Conservation (phyloP, 2,797 vertebrate species). For the Toxotes lorentzi region DNA sequence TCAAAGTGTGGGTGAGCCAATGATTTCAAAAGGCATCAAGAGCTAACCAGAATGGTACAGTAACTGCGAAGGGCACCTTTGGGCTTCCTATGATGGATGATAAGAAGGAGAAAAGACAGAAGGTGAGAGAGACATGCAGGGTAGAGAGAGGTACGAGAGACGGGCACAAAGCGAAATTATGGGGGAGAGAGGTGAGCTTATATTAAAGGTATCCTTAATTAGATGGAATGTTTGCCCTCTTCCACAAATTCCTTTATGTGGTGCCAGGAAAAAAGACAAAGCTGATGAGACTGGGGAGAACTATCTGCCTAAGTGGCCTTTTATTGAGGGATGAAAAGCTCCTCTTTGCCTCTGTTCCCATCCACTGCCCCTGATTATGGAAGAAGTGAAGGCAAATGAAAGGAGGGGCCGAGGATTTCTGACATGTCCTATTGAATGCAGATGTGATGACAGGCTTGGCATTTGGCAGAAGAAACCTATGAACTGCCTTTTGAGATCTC, state of each 20-base stretch:
- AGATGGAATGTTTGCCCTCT: slow-evolving; percentile 80
- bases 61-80: slow-evolving; percentile 81
- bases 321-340: slow-evolving; percentile 85
- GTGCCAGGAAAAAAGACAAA: slow-evolving; percentile 73
- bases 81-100: slow-evolving; percentile 78
- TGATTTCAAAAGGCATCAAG: slow-evolving; percentile 78
- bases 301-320: slow-evolving; percentile 84
- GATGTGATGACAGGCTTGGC: slow-evolving; percentile 62
- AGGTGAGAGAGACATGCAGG: slow-evolving; percentile 21
- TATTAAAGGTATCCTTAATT: slow-evolving; percentile 81
- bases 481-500: slow-evolving; percentile 28
- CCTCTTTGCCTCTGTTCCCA: slow-evolving; percentile 75
- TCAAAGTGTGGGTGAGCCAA: slow-evolving; percentile 77
- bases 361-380: slow-evolving; percentile 77
- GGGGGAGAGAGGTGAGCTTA: slow-evolving; percentile 61
- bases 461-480: slow-evolving; percentile 62
- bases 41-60: slow-evolving; percentile 73
- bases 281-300: slow-evolving; percentile 80
- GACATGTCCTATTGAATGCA: slow-evolving; percentile 69
- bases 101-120: slow-evolving; percentile 66
- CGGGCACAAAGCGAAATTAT: slow-evolving; percentile 59
- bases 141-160: slow-evolving; percentile 23
- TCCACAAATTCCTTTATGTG: slow-evolving; percentile 79
- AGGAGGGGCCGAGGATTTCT: slow-evolving; percentile 58
- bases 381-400: slow-evolving; percentile 72